phyloP scores from a whole-genome alignment of 2,797 vertebrate species.

The Hemitrygon akajei region DNA sequence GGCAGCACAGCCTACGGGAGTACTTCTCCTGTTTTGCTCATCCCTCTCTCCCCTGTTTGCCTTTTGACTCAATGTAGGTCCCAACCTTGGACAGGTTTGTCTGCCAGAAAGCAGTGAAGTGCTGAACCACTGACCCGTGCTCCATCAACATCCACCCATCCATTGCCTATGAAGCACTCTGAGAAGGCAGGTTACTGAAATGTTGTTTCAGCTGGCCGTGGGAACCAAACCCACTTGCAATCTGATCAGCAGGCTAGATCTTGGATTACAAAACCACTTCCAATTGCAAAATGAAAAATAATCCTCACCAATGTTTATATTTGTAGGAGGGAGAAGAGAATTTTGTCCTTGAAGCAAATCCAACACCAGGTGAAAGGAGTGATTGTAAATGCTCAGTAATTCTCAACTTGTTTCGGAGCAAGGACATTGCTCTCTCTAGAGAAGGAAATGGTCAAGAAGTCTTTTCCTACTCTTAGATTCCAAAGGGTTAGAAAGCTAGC shows the following conservation, averaged over 20 bases:
- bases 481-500: neutral
- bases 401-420: neutral
- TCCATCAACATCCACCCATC: neutral
- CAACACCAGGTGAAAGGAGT: neutral
- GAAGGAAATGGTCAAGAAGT: neutral
- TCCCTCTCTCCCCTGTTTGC: neutral
- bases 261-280: conserved; percentile 50
- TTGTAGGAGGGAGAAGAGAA: conserved; percentile 40
- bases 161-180: neutral
- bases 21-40: neutral
- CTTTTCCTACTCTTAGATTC: neutral
- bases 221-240: conserved; percentile 49
- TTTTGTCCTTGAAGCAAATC: neutral
- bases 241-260: conserved; percentile 44
- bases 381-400: neutral
- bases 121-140: no score
- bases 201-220: conserved; percentile 62
- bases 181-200: conserved; percentile 41
- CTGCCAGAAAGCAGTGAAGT: neutral
- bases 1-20: neutral
- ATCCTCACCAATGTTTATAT: conserved; percentile 42
- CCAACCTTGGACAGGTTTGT: neutral
- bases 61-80: neutral
- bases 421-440: neutral
- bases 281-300: conserved; percentile 47